Conservation (phyloP, 2,797 vertebrate genomes). For the Enteromius argenteus region DNA sequence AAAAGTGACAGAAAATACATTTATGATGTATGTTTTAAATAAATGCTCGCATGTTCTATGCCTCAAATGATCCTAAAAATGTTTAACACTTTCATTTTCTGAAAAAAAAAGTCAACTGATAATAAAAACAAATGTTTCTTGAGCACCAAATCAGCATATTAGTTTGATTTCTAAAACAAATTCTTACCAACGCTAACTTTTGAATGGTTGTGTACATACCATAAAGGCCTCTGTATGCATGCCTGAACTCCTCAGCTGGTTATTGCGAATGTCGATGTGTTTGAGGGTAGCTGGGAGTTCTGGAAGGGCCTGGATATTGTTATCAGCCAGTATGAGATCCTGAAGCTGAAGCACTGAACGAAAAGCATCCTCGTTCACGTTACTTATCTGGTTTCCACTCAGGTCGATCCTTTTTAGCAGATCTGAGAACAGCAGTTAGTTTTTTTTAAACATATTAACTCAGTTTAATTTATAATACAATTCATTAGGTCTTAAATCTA, state of each 20-base stretch:
- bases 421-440: constrained; percentile 69
- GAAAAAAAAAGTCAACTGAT: not conserved
- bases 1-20: not conserved
- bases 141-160: not conserved
- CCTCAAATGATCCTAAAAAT: not conserved
- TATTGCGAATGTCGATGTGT: constrained; percentile 77
- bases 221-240: constrained; percentile 76
- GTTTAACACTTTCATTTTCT: too few relatives aligned
- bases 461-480: not conserved
- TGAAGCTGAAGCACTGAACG: constrained; percentile 74
- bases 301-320: constrained; percentile 77
- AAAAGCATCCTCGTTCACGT: constrained; percentile 75
- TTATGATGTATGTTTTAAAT: not conserved
- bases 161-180: not conserved
- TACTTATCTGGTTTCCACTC: constrained; percentile 79
- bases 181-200: not conserved
- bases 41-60: not conserved
- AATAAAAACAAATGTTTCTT: not conserved
- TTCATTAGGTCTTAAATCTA: not conserved
- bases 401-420: constrained; percentile 82
- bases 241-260: constrained; percentile 76
- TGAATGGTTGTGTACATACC: constrained; percentile 64
- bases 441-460: not conserved
- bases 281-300: constrained; percentile 74
- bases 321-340: constrained; percentile 80